Percentiles rank a stretch among this genome's conserved stretches.
Conservation (phyloP, 1,140 invertebrate species). For the Notospermus geniculatus region DNA sequence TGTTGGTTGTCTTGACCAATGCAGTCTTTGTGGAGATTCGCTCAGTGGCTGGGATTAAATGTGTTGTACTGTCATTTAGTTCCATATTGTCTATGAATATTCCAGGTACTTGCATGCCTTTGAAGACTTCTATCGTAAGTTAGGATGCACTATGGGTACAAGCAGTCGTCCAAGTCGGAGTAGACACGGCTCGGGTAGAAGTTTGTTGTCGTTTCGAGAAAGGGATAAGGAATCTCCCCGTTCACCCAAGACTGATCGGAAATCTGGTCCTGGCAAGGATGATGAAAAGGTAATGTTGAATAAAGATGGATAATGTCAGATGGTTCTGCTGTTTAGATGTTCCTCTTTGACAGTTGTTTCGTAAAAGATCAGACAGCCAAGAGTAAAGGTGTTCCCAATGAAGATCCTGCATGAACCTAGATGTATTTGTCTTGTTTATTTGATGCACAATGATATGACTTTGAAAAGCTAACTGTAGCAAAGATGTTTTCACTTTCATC, state of each 20-base stretch:
- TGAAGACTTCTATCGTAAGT: slow-evolving; percentile 91
- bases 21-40: too few relatives aligned
- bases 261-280: not conserved
- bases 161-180: slow-evolving; percentile 58
- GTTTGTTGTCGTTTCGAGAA: slow-evolving; percentile 70
- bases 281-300: slow-evolving; percentile 4
- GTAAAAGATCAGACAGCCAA: too few relatives aligned
- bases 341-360: too few relatives aligned
- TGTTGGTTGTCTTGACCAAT: too few relatives aligned
- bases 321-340: too few relatives aligned
- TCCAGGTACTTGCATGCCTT: slow-evolving; percentile 82
- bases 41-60: not conserved
- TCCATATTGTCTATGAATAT: slow-evolving; percentile 11
- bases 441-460: too few relatives aligned
- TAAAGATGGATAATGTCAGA: too few relatives aligned
- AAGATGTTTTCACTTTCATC: too few relatives aligned
- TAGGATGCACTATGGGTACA: slow-evolving; percentile 89
- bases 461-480: too few relatives aligned
- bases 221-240: slow-evolving; percentile 62
- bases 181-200: slow-evolving; percentile 69
- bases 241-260: slow-evolving; percentile 18
- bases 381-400: too few relatives aligned
- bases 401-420: too few relatives aligned
- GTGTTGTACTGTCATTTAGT: not conserved
- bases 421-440: too few relatives aligned